These are phyloP conservation scores for Synanthedon formicaeformis DNA, from an alignment of 2,888 invertebrate species.

Conservation along the genomic window DNA sequence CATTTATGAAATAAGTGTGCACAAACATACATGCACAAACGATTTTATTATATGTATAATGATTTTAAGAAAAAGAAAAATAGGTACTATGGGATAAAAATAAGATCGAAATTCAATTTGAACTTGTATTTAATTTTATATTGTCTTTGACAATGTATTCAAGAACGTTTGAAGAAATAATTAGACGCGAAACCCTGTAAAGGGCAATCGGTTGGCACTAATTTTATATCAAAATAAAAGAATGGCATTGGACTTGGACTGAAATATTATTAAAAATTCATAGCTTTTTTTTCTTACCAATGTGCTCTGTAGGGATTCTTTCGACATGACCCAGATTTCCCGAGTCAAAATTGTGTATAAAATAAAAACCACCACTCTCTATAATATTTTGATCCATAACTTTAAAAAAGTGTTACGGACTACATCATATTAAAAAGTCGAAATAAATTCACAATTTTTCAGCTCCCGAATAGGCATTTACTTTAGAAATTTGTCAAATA, in stretches of 20 bases:
- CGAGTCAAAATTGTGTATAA: slow-evolving; percentile 91
- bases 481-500: slow-evolving; percentile 49
- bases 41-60: too few species aligned
- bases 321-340: slow-evolving; percentile 89
- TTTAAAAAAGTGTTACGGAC: slow-evolving; percentile 34
- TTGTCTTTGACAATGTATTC: not conserved
- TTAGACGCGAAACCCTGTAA: not conserved
- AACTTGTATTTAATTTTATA: too few species aligned
- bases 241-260: slow-evolving; percentile 24
- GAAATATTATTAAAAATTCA: slow-evolving; percentile 11
- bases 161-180: not conserved
- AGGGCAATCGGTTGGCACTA: slow-evolving; percentile 5
- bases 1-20: too few species aligned
- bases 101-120: too few species aligned
- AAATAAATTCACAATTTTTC: slow-evolving; percentile 35
- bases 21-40: too few species aligned
- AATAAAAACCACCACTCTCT: slow-evolving; percentile 80
- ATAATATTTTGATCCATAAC: slow-evolving; percentile 65
- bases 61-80: not conserved
- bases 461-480: slow-evolving; percentile 35
- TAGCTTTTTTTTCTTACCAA: slow-evolving; percentile 46
- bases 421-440: slow-evolving; percentile 57
- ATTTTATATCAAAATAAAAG: slow-evolving; percentile 6
- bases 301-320: slow-evolving; percentile 72
- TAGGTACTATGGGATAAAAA: too few species aligned